Conservation (phyloP, 2,797 vertebrate genomes). For the Lates japonicus region DNA sequence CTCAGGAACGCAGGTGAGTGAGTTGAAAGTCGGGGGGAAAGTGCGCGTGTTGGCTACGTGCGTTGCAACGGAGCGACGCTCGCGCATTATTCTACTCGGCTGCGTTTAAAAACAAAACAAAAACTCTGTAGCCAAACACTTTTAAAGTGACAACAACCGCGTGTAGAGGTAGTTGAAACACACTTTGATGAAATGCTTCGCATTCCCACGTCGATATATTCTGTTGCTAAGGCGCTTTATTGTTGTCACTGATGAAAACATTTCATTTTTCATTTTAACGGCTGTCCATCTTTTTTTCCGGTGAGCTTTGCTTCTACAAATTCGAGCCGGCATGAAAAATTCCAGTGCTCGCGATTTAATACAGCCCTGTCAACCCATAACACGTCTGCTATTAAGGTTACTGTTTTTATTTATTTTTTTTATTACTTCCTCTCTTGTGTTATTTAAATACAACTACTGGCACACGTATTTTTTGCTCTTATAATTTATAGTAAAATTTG, state of each 20-base stretch:
- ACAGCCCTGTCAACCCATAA: not conserved
- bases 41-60: not conserved
- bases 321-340: not conserved
- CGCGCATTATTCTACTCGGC: conserved; percentile 9
- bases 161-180: not conserved
- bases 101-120: conserved; percentile 8
- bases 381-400: not conserved
- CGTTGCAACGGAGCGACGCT: not conserved
- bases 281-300: not conserved
- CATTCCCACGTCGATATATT: too few relatives aligned
- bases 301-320: conserved; percentile 9
- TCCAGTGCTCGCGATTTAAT: not conserved
- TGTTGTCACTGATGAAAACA: too few relatives aligned
- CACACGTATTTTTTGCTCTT: not conserved
- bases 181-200: not conserved
- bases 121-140: not conserved
- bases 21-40: not conserved
- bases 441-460: not conserved
- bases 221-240: not conserved
- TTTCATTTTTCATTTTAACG: conserved; percentile 3
- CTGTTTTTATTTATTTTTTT: not conserved
- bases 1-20: conserved; percentile 94
- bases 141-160: not conserved
- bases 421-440: not conserved
- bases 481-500: too few relatives aligned